Conservation (phyloP, 2,888 invertebrate species). For the Adelognathus sp. region DNA sequence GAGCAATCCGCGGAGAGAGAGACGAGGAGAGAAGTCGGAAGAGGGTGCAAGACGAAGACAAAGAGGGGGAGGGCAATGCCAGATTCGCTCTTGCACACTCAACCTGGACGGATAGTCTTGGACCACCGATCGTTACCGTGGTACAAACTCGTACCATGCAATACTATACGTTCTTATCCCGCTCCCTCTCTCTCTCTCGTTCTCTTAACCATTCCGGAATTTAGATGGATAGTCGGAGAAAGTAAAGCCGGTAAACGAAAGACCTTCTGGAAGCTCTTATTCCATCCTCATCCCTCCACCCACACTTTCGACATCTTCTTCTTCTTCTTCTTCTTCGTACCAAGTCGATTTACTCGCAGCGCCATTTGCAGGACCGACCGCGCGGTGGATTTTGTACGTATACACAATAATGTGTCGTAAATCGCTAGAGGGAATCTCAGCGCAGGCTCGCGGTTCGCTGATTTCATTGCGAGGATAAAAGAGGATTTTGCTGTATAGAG, state of each 20-base stretch:
- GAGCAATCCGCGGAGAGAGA: conserved; percentile 40
- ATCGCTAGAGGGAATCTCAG: conserved; percentile 47
- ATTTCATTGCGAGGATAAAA: conserved; percentile 52
- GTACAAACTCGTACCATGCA: neutral
- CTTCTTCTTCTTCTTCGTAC: conserved; percentile 16
- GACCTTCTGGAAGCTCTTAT: conserved; percentile 16
- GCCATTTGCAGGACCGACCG: too few relatives aligned
- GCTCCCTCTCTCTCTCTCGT: neutral
- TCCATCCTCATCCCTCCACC: neutral
- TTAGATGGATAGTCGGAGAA: conserved; percentile 52
- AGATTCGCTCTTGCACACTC: conserved; percentile 1
- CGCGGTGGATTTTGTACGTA: too few relatives aligned
- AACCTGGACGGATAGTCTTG: too few relatives aligned
- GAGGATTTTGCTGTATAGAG: conserved; percentile 51
- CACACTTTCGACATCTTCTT: neutral
- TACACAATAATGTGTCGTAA: conserved; percentile 58
- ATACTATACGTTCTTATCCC: neutral
- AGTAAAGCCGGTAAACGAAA: conserved; percentile 53
- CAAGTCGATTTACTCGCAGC: conserved; percentile 40
- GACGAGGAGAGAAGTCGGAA: conserved; percentile 35
- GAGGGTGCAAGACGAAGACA: conserved; percentile 26
- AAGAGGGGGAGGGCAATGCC: conserved; percentile 20
- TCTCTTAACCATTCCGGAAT: conserved; percentile 25
- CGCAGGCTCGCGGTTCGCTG: conserved; percentile 40
- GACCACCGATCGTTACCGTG: neutral